Evolutionary conservation across 2,113 vertebrate species (phyloP).

Genomic region (Aramus guarauna): DNA sequence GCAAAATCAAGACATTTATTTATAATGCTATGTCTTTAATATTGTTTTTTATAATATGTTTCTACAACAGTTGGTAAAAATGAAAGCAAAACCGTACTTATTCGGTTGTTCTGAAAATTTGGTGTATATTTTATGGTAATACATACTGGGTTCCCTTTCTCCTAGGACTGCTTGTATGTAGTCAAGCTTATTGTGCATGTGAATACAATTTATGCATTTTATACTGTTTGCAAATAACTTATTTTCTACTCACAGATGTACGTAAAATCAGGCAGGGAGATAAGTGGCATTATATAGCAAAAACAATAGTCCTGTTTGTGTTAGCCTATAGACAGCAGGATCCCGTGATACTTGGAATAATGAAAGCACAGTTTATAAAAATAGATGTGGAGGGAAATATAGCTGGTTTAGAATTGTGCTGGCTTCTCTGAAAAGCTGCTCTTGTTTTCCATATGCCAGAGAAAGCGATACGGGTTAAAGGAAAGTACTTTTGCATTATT

Average conservation of each 20-base stretch:
- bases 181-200: not conserved
- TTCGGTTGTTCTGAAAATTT: not conserved
- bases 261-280: not conserved
- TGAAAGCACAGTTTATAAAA: constrained; percentile 30
- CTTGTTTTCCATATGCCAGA: not conserved
- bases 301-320: not conserved
- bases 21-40: not conserved
- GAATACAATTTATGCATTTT: constrained; percentile 1
- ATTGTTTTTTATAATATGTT: not conserved
- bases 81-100: not conserved
- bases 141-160: not conserved
- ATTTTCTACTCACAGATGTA: not conserved
- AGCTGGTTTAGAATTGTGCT: not conserved
- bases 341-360: constrained; percentile 6
- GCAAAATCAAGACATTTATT: not conserved
- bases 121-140: not conserved
- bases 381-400: not conserved
- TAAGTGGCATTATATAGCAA: not conserved
- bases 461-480: not conserved
- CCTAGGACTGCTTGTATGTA: not conserved
- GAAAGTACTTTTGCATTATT: not conserved
- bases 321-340: not conserved
- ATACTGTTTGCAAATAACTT: not conserved
- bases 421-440: not conserved
- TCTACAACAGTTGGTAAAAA: not conserved